Conservation (phyloP, 1,140 invertebrate species). For the Bombus ignitus region DNA sequence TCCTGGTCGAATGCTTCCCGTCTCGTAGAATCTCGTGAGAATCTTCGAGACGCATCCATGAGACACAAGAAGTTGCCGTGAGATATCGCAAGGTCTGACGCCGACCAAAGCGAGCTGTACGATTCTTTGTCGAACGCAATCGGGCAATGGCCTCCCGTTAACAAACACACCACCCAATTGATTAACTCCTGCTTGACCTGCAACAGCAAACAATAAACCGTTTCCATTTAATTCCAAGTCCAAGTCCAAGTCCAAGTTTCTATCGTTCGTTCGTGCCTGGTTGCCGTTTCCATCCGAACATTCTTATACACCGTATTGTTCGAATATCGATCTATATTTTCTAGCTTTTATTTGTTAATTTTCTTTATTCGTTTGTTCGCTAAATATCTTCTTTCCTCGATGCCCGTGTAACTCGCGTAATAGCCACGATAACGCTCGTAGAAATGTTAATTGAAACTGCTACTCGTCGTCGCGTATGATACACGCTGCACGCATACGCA, state of each 20-base stretch:
- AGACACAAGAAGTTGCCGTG: conserved; percentile 95
- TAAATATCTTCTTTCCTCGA: no score
- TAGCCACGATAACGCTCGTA: no score
- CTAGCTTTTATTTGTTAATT: no score
- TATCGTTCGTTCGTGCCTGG: neutral
- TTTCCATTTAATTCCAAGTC: neutral
- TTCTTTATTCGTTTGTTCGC: no score
- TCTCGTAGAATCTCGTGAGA: conserved; percentile 97
- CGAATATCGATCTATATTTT: no score
- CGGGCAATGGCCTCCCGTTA: conserved; percentile 96
- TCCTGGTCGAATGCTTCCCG: conserved; percentile 94
- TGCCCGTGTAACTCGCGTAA: no score
- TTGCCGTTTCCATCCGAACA: neutral
- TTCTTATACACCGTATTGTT: no score
- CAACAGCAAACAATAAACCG: conserved; percentile 59
- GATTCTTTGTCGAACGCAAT: conserved; percentile 95
- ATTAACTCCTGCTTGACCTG: conserved; percentile 97
- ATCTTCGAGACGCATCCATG: conserved; percentile 99
- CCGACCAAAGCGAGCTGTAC: conserved; percentile 96
- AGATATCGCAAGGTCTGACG: conserved; percentile 97
- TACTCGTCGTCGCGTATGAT: no score
- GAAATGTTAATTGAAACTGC: no score
- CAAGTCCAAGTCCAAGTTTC: neutral
- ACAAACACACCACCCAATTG: conserved; percentile 98
- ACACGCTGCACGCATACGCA: rapidly evolving